Evolutionary conservation across 2,888 invertebrate genomes (phyloP).

Genomic region (Limnephilus lunatus): DNA sequence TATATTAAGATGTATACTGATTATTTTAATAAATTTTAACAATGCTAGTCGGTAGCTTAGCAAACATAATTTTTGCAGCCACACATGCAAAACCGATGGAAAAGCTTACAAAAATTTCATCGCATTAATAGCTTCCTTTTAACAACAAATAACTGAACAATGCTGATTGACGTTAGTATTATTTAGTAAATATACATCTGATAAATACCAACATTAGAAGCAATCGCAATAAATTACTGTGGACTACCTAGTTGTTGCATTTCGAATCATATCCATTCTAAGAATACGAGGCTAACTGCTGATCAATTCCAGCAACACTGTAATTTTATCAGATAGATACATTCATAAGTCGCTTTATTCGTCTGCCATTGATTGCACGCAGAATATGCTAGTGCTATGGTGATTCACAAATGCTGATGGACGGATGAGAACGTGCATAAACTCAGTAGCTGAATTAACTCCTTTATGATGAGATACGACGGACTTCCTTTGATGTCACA

Average conservation of each 20-base stretch:
- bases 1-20: too few relatives aligned
- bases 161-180: background rate
- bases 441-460: background rate
- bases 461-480: background rate
- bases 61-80: background rate
- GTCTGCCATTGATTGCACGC: background rate
- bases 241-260: background rate
- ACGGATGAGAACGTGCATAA: background rate
- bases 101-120: background rate
- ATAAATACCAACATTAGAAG: background rate
- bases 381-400: background rate
- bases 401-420: background rate
- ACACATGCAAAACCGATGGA: background rate
- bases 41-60: too few relatives aligned
- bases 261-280: background rate
- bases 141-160: background rate
- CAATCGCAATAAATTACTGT: background rate
- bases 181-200: background rate
- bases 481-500: background rate
- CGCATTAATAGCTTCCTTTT: background rate
- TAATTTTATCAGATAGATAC: background rate
- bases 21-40: too few relatives aligned
- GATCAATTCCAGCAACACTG: background rate
- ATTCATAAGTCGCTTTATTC: background rate
- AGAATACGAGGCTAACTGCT: background rate